Evolutionary conservation across 2,797 vertebrate genomes (phyloP).

Genomic region (Myotis findleyi): DNA sequence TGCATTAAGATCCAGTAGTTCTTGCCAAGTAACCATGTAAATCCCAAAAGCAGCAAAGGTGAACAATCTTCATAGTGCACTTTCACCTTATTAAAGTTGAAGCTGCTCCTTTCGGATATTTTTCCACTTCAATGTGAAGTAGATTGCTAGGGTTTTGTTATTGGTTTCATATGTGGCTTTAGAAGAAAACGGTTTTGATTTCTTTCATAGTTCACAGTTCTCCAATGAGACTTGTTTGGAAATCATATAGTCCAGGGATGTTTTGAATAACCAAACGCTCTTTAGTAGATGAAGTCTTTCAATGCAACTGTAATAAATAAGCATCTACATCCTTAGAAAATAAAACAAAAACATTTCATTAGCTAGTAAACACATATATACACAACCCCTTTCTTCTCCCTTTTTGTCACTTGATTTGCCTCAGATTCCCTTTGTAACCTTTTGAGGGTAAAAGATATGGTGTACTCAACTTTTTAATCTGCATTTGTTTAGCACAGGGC

Average conservation of each 20-base stretch:
- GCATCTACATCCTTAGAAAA: slow-evolving; percentile 91
- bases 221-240: slow-evolving; percentile 80
- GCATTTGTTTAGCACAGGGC: not conserved
- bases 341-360: slow-evolving; percentile 72
- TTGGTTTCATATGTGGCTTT: slow-evolving; percentile 86
- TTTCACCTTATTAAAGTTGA: slow-evolving; percentile 89
- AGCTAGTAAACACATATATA: slow-evolving; percentile 56
- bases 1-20: slow-evolving; percentile 84
- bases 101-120: slow-evolving; percentile 85
- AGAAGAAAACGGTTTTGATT: slow-evolving; percentile 72
- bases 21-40: slow-evolving; percentile 79
- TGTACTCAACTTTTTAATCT: not conserved
- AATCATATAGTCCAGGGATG: slow-evolving; percentile 76
- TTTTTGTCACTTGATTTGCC: slow-evolving; percentile 24
- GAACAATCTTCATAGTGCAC: slow-evolving; percentile 87
- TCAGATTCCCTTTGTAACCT: not conserved
- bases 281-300: slow-evolving; percentile 83
- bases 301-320: slow-evolving; percentile 93
- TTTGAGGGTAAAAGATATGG: not conserved
- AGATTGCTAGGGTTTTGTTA: slow-evolving; percentile 87
- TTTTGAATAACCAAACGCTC: slow-evolving; percentile 74
- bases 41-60: slow-evolving; percentile 85
- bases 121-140: slow-evolving; percentile 92
- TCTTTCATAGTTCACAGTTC: slow-evolving; percentile 85
- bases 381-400: not conserved